Percentiles rank a stretch among this genome's conserved stretches.
phyloP scores from a whole-genome alignment of 2,888 invertebrate genomes.

The Herminia tarsipennalis region DNA sequence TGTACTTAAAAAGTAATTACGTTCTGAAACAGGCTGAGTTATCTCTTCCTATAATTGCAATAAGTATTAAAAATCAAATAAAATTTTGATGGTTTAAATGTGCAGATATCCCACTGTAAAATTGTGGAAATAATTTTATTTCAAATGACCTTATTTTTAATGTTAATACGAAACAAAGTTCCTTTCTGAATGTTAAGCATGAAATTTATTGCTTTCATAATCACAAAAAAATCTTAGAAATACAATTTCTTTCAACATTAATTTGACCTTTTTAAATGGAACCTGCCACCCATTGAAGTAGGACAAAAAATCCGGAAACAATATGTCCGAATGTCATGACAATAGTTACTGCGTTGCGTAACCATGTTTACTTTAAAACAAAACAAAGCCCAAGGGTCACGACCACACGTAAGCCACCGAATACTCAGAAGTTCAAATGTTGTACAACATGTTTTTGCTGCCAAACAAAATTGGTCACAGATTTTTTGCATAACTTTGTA shows the following conservation, averaged over 20 bases:
- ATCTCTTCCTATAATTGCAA: background rate
- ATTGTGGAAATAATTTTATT: too few species aligned
- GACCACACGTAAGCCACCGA: slow-evolving; percentile 65
- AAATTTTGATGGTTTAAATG: too few species aligned
- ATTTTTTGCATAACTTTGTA: slow-evolving; percentile 14
- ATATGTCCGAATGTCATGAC: slow-evolving; percentile 49
- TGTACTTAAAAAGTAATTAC: slow-evolving; percentile 35
- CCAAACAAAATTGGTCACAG: slow-evolving; percentile 13
- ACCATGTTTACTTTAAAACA: slow-evolving; percentile 64
- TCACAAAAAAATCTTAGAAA: background rate
- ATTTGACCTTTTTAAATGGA: slow-evolving; percentile 19
- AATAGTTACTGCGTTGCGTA: slow-evolving; percentile 49
- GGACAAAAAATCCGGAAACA: slow-evolving; percentile 41
- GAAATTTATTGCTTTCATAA: slow-evolving; percentile 5
- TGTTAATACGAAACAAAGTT: background rate
- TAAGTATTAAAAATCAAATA: too few species aligned
- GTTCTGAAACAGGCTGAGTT: slow-evolving; percentile 13
- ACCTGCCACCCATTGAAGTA: slow-evolving; percentile 31
- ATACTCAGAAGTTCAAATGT: slow-evolving; percentile 28
- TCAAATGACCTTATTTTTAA: too few species aligned
- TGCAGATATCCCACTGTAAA: too few species aligned
- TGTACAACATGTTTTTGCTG: slow-evolving; percentile 32
- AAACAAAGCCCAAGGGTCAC: slow-evolving; percentile 49
- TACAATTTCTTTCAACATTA: slow-evolving; percentile 8
- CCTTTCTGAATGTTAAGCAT: background rate